Base-by-base conservation (phyloP, 2,113 vertebrate genomes). In the Tricholaema leucomelas region DNA sequence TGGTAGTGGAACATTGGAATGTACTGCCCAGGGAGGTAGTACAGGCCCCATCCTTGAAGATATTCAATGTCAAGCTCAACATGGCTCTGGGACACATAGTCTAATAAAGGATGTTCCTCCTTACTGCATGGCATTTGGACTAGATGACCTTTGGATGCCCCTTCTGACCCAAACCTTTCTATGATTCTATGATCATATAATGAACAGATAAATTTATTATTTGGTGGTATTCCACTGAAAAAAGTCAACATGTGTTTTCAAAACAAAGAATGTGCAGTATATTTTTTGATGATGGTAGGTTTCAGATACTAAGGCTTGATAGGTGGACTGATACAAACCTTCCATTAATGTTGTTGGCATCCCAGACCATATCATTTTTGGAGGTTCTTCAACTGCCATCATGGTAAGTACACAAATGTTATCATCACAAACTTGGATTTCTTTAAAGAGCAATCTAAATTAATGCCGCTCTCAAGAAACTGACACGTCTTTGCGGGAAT, bases 191-290 rank as follows among this genome's bases (percentile, higher is more conserved):
- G 46, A 48, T 23, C 24, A 59, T 36, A 25, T 33, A 60, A 61
- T 15, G 2, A 5, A 44, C 0, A 2, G 3, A 23, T 8, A n/a
- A 63, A 42, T 20, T 13, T 19, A n/a, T 42, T 71, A 44, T 38
- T 84, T 72, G 3, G 24, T 60, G 17, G 3, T 40, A 30, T 67
- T 77, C 18, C 10, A 28, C 5, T 55, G 13, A 61, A 61, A 71
- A 84, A 70, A 65, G 21, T 27, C 10, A 4, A 12, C 33, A 25
- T 8, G 2, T 31, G 20, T 56, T 50, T 56, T 21, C 25, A 27
- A 38, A 27, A 65, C 17, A 40, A 59, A 35, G 0, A 8, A 12
- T 17, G 10, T 25, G 5, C 12, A 36, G 15, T 25, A 18, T 40
- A 20, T 2, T 75, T 8, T 56, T 67, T 67, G 35, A 9, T 64